These are phyloP conservation scores for Erythrocercus mccallii DNA, from an alignment of 2,113 vertebrate species.

Conservation along the genomic window DNA sequence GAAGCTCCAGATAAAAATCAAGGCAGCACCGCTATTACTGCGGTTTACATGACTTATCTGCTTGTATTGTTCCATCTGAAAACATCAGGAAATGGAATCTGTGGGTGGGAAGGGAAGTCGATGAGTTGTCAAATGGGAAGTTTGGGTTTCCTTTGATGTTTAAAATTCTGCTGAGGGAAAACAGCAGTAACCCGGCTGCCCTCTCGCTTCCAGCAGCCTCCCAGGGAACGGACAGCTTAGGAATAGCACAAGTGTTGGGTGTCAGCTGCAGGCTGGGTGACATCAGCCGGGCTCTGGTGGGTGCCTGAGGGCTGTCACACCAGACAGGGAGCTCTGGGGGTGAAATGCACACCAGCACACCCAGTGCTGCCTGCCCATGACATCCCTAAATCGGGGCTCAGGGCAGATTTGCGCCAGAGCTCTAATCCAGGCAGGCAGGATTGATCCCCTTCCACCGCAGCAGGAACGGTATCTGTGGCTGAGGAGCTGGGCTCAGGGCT, in stretches of 20 bases:
- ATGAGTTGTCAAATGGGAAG: neutral
- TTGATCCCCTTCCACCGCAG: neutral
- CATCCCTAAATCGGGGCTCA: neutral
- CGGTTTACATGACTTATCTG: neutral
- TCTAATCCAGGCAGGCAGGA: neutral
- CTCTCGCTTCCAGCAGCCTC: neutral
- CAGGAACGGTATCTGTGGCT: neutral
- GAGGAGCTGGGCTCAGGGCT: neutral
- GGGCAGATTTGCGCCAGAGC: neutral
- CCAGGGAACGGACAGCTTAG: neutral
- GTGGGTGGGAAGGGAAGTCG: neutral
- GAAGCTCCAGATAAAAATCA: neutral
- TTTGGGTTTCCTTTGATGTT: neutral
- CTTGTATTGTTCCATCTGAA: neutral
- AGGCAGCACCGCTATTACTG: neutral
- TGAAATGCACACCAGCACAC: slow-evolving; percentile 11
- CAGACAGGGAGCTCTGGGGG: neutral
- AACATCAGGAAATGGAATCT: neutral
- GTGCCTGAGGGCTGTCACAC: neutral
- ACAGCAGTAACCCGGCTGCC: neutral
- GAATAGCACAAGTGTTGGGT: neutral
- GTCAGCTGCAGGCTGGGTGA: neutral
- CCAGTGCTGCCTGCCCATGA: neutral
- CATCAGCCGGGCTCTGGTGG: neutral
- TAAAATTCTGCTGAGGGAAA: neutral